Percentiles rank a stretch among this genome's conserved stretches.
Evolutionary conservation across 2,797 vertebrate species (phyloP).

Genomic region (Hafferia zeledoni): DNA sequence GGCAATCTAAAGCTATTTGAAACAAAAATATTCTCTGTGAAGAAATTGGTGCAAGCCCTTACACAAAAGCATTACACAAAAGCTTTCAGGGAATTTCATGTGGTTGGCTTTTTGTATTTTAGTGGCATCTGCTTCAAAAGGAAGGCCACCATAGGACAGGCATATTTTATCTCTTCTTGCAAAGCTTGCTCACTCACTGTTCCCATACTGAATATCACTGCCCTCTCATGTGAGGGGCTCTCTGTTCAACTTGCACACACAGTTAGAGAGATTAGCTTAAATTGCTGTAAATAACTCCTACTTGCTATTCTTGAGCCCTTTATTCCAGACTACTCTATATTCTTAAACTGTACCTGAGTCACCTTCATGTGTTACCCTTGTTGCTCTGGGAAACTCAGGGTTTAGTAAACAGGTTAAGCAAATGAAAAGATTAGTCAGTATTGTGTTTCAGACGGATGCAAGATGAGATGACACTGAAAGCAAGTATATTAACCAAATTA

Average conservation of each 20-base stretch:
- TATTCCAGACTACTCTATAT: conserved; percentile 31
- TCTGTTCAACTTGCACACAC: not conserved
- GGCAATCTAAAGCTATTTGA: not conserved
- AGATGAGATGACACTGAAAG: conserved; percentile 1
- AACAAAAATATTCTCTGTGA: not conserved
- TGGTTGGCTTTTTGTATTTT: not conserved
- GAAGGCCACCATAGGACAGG: not conserved
- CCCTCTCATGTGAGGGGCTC: not conserved
- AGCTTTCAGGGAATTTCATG: not conserved
- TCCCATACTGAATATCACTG: not conserved
- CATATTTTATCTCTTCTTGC: not conserved
- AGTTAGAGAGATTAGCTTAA: conserved; percentile 12
- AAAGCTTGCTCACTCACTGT: not conserved
- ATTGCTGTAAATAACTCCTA: conserved; percentile 48
- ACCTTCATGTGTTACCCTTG: conserved; percentile 17
- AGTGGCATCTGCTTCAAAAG: not conserved
- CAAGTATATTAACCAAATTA: not conserved
- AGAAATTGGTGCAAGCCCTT: not conserved
- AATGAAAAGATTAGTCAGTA: conserved; percentile 37
- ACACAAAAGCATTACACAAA: not conserved
- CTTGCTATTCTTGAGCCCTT: conserved; percentile 28
- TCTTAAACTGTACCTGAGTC: conserved; percentile 51
- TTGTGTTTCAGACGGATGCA: conserved; percentile 8
- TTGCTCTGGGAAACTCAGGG: not conserved
- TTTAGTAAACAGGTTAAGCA: conserved; percentile 56